Evolutionary conservation across 2,797 vertebrate genomes (phyloP).

Genomic region (Rhabdomys pumilio): DNA sequence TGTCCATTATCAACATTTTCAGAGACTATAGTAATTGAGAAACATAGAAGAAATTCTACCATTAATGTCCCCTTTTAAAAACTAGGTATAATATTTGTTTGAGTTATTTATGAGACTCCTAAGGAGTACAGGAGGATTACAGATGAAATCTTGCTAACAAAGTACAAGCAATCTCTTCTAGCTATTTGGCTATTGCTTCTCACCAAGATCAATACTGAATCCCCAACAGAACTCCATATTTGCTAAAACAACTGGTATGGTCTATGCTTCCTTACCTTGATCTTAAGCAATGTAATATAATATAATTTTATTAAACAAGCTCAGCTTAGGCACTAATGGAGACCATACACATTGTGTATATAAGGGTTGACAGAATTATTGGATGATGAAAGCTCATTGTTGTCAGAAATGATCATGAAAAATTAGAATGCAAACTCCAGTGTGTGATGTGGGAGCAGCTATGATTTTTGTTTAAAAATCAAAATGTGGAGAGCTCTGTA

Average conservation of each 20-base stretch:
- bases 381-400: background rate
- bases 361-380: background rate
- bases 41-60: constrained; percentile 1
- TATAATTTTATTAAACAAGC: background rate
- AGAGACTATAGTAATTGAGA: constrained; percentile 18
- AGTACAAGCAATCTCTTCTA: constrained; percentile 11
- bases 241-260: background rate
- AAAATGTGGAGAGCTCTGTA: background rate
- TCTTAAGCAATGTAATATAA: background rate
- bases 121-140: background rate
- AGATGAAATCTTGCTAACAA: constrained; percentile 15
- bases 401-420: background rate
- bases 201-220: background rate
- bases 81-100: constrained; percentile 53
- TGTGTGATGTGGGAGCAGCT: background rate
- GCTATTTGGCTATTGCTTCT: constrained; percentile 1
- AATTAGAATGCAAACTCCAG: background rate
- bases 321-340: background rate
- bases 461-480: constrained; percentile 2
- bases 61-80: constrained; percentile 17
- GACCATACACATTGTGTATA: background rate
- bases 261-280: background rate
- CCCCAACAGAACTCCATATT: background rate
- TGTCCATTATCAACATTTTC: constrained; percentile 41
- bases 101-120: constrained; percentile 49